Conservation (phyloP, 2,113 vertebrate species). For the Uropsilus gracilis region DNA sequence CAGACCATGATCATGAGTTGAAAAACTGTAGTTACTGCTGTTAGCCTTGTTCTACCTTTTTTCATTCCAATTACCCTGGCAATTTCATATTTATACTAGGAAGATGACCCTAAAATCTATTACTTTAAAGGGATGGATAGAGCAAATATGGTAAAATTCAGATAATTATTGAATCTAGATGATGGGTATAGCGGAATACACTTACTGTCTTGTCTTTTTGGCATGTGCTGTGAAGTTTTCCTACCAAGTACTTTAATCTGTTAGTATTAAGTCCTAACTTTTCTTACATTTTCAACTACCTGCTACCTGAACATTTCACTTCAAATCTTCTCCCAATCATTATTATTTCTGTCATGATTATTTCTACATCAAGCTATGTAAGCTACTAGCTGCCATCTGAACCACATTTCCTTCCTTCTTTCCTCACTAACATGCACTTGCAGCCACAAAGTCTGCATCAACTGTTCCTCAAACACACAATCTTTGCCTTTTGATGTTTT, state of each 20-base stretch:
- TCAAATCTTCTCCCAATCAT: not conserved
- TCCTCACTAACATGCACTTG: not conserved
- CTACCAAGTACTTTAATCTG: not conserved
- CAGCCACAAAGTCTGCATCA: not conserved
- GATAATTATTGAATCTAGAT: not conserved
- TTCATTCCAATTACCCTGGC: not conserved
- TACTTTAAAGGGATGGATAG: not conserved
- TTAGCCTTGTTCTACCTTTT: not conserved
- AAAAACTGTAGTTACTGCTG: not conserved
- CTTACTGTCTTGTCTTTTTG: not conserved
- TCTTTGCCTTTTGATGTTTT: not conserved
- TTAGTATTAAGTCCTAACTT: not conserved
- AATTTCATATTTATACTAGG: not conserved
- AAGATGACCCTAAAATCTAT: not conserved
- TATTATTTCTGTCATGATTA: not conserved
- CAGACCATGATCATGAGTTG: not conserved
- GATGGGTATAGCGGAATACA: not conserved
- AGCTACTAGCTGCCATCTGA: not conserved
- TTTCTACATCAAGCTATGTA: not conserved
- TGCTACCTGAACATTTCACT: not conserved
- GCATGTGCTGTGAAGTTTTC: not conserved
- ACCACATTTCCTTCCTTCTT: not conserved
- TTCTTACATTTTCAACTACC: not conserved
- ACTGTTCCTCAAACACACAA: not conserved
- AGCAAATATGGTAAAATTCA: not conserved